A percentile compares a stretch with the other conserved stretches of the same genome.
Conservation (phyloP, 2,797 vertebrate genomes). For the Galagoides demidoff region DNA sequence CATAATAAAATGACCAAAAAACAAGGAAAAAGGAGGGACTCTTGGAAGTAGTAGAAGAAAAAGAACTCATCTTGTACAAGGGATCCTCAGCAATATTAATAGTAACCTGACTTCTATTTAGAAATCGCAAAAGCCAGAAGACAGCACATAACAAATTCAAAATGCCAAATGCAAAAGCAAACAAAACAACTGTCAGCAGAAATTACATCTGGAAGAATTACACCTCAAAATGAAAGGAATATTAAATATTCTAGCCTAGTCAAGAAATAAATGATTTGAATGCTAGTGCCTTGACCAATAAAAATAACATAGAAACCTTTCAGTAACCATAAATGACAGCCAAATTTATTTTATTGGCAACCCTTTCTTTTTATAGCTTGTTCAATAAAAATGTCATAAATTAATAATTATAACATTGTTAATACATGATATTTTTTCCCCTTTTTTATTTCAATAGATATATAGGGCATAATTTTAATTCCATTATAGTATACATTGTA, state of each 20-base stretch:
- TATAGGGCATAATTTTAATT: background rate
- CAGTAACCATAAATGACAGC: background rate
- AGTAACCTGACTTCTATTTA: background rate
- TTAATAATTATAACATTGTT: background rate
- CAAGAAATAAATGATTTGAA: background rate
- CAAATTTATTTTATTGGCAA: background rate
- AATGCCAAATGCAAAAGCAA: background rate
- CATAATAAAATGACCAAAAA: background rate
- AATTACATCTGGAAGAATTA: background rate
- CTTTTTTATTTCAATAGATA: background rate
- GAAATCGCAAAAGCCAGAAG: background rate
- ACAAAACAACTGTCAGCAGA: background rate
- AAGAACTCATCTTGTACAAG: background rate
- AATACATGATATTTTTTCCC: background rate
- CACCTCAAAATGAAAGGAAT: background rate
- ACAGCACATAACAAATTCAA: background rate
- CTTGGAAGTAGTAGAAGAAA: background rate
- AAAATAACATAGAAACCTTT: background rate
- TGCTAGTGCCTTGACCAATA: background rate
- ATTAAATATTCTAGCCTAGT: background rate
- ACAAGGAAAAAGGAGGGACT: background rate
- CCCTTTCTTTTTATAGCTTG: background rate
- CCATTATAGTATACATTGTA: background rate
- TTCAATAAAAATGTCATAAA: background rate
- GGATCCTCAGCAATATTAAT: background rate